Evolutionary conservation across 1,140 invertebrate genomes (phyloP).

Genomic region (Diabrotica undecimpunctata): DNA sequence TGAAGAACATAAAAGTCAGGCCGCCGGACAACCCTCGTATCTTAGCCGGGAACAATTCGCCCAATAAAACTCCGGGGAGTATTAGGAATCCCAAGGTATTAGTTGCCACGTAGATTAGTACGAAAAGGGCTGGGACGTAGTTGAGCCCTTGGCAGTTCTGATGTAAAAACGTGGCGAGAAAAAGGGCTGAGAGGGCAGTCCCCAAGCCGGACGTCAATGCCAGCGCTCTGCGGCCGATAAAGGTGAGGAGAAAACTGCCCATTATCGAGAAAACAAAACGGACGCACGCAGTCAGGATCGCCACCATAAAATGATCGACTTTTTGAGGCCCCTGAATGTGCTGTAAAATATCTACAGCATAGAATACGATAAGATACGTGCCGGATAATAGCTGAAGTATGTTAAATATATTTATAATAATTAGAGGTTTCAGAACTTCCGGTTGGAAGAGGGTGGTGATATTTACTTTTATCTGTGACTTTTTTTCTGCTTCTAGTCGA

Average conservation of each 20-base stretch:
- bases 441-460: constrained; percentile 51
- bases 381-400: constrained; percentile 67
- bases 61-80: constrained; percentile 66
- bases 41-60: constrained; percentile 65
- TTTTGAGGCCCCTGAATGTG: constrained; percentile 33
- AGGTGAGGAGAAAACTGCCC: constrained; percentile 60
- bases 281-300: constrained; percentile 61
- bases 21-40: constrained; percentile 53
- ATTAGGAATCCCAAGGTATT: constrained; percentile 70
- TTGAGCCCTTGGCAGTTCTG: constrained; percentile 44
- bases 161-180: constrained; percentile 52
- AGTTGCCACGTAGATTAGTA: constrained; percentile 63
- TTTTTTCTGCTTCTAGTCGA: constrained; percentile 51
- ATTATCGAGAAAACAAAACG: constrained; percentile 60
- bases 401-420: constrained; percentile 68
- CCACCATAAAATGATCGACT: constrained; percentile 54
- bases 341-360: constrained; percentile 64
- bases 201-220: constrained; percentile 62
- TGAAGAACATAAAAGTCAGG: constrained; percentile 66
- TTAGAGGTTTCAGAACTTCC: constrained; percentile 64
- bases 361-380: constrained; percentile 70
- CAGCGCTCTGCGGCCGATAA: constrained; percentile 59
- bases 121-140: constrained; percentile 52
- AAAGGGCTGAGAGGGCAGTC: constrained; percentile 58
- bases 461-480: constrained; percentile 41